Evolutionary conservation across 2,113 vertebrate species (phyloP), one percentile per base, ranked within the genome.

Genomic region (Etia nguti): DNA sequence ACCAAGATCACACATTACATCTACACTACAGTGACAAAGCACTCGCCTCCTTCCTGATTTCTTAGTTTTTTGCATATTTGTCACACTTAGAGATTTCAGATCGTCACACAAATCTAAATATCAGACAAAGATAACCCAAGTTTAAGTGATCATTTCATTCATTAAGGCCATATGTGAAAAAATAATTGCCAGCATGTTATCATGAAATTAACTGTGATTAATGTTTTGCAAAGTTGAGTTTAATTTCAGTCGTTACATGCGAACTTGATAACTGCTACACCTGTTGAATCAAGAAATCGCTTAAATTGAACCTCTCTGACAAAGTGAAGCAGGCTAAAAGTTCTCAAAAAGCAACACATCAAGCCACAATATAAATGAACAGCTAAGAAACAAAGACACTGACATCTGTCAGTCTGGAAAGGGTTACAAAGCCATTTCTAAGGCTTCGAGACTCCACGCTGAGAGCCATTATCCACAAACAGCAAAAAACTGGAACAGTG

Each of bases 261-360:
- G 34, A 29, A 18, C 57, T 31, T 60, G 0, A 34, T 60, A 18
- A 62, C 59, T 65, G 31, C 60, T 36, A n/a, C 18, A 65, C 11
- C 36, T 65, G 60, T 36, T 38, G 18, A 0, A 65, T 7, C 0
- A 12, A 65, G 60, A 65, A 65, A 38, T 38, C 4, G 4, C 2
- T n/a, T 38, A n/a, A 38, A 12, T 34, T 4, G 60, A 65, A 65
- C 31, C 31, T 62, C 10, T 12, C 60, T 65, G 60, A 65, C 60
- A 65, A 65, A n/a, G 34, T 65, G 10, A 65, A 48, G 43, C 43
- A 16, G 13, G 43, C 13, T 48, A 16, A 38, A 38, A 7, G 60
- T 36, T n/a, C 60, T 36, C 31, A 8, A 65, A 65, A 4, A 65
- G 10, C 59, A 62, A 18, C 60, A 36, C 0, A 65, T 65, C 1